Evolutionary conservation across 2,888 invertebrate genomes (phyloP), one percentile per base, ranked within the genome.

Genomic region (Yponomeuta cagnagella): DNA sequence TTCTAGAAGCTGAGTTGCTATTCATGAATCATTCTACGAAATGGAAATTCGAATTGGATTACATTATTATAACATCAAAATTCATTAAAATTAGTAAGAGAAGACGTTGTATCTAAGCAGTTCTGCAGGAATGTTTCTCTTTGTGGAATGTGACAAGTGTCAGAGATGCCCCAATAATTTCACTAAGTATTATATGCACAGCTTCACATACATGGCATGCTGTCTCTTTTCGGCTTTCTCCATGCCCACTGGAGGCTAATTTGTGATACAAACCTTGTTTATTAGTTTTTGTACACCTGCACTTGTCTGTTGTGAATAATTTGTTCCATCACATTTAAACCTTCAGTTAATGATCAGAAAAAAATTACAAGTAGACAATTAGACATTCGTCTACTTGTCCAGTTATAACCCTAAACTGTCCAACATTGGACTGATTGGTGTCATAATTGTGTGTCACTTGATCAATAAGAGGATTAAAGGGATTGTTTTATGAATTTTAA

Each of bases 101-200:
- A 64, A 30, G 10, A 23, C 30, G 30, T 10, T 64, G 64, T n/a
- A 64, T 23, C 0, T 58, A 33, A 33, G 52, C 15, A 58, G 52
- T 15, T 58, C 15, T 15, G 15, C 15, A 58, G 15, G 52, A 58
- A 72, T 74, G 77, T 79, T 79, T 76, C 74, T 58, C 77, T 76
- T 71, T 69, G 72, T 76, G 78, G 78, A 77, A 80, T 82, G 79
- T 79, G 75, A 74, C 78, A 75, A 74, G 76, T 79, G 77, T 82
- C 75, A 80, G 83, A 83, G 80, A 85, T 86, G 85, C 84, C 84
- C 81, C 79, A 84, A 79, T 85, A 85, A 84, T 83, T 86, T 81
- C 81, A 75, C 76, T 72, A 75, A 74, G 74, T 77, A 43, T 43
- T 43, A 6, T 8, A 77, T 75, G 74, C 73, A 77, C 63, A 63